Base-by-base conservation (phyloP, 2,797 vertebrate species). In the Sebastiscus tertius region DNA sequence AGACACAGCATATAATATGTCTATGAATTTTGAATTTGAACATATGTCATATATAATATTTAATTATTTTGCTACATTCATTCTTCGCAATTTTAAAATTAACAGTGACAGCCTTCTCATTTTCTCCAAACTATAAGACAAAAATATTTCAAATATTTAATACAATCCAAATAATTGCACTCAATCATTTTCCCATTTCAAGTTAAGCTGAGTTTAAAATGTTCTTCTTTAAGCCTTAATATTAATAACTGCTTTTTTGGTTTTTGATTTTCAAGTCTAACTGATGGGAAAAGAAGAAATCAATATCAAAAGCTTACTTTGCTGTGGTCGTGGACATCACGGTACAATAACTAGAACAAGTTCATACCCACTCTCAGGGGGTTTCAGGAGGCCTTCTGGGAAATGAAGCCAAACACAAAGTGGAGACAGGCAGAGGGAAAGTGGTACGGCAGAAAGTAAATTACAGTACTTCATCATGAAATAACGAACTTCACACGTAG, bases 391-490 rank as follows among this genome's bases (percentile, higher is more conserved):
- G 52, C 29, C 70, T 72, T 71, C 61, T 87, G 85, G 80, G 80
- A 92, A 86, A 88, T 85, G 62, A 86, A 78, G 77, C 77, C 65
- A 80, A 75, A 87, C 64, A 62, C 34, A 71, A 85, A 77, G 22
- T 49, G 68, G 16, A 33, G 42, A 70, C 78, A 72, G 72, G 33
- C 63, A 60, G 56, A 78, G 27, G 72, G 61, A 82, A 81, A 67
- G 74, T 18, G 42, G 74, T 68, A 39, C 64, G 82, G 67, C 75
- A 75, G 60, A 86, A 82, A 90, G 84, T 77, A 80, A 83, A 91
- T 89, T 84, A 74, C 59, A 81, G 74, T 69, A 85, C 79, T 92
- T 82, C 59, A 87, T 88, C 82, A 81, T 34, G 83, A 80, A 84
- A 77, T 61, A 88, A 71, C 34, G 10, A 82, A 72, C 71, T 54